Base-by-base conservation (phyloP, 2,113 vertebrate genomes). In the Chaetops frenatus region DNA sequence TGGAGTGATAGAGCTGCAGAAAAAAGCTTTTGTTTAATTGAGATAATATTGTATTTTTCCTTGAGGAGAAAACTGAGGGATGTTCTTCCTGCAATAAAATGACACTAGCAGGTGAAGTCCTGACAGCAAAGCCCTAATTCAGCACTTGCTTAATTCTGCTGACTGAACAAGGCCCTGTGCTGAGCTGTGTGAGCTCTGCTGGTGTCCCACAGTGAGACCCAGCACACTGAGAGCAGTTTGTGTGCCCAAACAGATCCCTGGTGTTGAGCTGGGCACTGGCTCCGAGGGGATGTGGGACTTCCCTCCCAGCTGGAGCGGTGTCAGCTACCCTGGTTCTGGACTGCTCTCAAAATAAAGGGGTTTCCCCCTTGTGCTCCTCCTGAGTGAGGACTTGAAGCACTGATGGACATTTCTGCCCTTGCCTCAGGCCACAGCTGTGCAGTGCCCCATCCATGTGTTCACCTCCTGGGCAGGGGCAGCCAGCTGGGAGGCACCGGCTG, bases 41-140 rank as follows among this genome's bases (percentile, higher is more conserved):
- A 92, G 79, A 94, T 94, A 95, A 94, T 83, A 92, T 24, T 96
- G 86, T 96, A 5, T 72, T 86, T 81, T 82, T 27, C 50, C 77
- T 91, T 74, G 24, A 81, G 54, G 48, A 67, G 19, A 81, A 33
- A 90, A 33, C 33, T 69, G 80, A 88, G 44, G 27, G 25, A 20
- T 44, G 35, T 38, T 88, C 57, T n/a, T 72, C 33, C 77, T 85
- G 45, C 73, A 85, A 24, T 31, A 76, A 64, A 84, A 61, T 1
- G 1, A 76, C 2, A 1, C 29, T 80, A 40, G 36, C 70, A 17
- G 27, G n/a, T 23, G 33, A 80, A 61, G 45, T 48, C 45, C 60
- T 80, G 40, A 48, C 35, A 74, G 74, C 53, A 65, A 45, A 81
- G 51, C 65, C 67, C 56, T 94, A 86, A 76, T 28, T 83, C 80